Conservation (phyloP, 1,140 invertebrate genomes). For the Aphelenchoides besseyi region DNA sequence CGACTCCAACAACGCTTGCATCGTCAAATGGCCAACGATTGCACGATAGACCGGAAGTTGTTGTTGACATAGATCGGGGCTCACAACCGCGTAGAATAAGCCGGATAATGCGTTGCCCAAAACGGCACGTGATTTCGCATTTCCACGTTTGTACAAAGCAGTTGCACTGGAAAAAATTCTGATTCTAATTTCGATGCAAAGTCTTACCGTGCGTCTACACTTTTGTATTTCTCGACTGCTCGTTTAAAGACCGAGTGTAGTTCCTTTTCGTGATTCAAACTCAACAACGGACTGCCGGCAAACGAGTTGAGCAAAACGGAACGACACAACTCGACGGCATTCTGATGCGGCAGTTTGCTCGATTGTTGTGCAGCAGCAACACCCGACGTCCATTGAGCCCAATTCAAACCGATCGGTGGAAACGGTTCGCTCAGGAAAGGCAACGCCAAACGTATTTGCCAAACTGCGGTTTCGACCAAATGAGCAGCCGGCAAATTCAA, state of each 20-base stretch:
- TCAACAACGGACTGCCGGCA: not conserved
- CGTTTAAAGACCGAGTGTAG: not conserved
- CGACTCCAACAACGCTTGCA: slow-evolving; percentile 43
- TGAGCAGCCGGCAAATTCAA: slow-evolving; percentile 11
- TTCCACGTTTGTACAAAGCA: slow-evolving; percentile 18
- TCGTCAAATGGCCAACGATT: slow-evolving; percentile 42
- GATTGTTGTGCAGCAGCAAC: slow-evolving; percentile 9
- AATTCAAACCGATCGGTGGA: slow-evolving; percentile 14
- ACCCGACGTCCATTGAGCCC: slow-evolving; percentile 20
- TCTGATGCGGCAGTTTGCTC: slow-evolving; percentile 13
- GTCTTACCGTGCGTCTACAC: not conserved
- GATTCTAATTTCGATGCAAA: not conserved
- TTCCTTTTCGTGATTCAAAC: not conserved
- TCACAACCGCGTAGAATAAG: slow-evolving; percentile 42
- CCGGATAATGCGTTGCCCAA: slow-evolving; percentile 36
- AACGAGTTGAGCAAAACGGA: not conserved
- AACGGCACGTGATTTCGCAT: slow-evolving; percentile 33
- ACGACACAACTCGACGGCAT: slow-evolving; percentile 14
- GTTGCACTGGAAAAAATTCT: not conserved
- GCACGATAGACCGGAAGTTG: slow-evolving; percentile 39
- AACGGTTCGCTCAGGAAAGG: slow-evolving; percentile 1
- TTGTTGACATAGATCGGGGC: slow-evolving; percentile 28
- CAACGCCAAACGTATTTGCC: slow-evolving; percentile 4
- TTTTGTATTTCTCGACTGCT: slow-evolving; percentile 3
- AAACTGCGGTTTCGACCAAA: slow-evolving; percentile 4